phyloP scores from a whole-genome alignment of 1,140 invertebrate species.

The Stegodyphus dumicola region DNA sequence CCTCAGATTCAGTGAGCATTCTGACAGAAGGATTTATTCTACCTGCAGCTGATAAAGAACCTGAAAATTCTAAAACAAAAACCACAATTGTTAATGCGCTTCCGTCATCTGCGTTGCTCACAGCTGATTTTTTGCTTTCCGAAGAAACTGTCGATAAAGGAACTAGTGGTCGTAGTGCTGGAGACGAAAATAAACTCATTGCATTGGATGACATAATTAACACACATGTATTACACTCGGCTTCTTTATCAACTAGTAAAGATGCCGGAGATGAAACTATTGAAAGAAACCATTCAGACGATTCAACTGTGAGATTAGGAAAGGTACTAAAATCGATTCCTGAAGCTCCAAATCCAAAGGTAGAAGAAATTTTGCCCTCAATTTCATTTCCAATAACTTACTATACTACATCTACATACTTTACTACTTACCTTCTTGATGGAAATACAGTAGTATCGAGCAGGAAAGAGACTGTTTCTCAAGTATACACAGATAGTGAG shows the following conservation, averaged over 20 bases:
- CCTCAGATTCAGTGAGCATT: conserved; percentile 60
- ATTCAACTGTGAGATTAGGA: background rate
- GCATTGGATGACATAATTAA: conserved; percentile 2
- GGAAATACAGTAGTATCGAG: conserved; percentile 79
- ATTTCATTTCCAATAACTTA: conserved; percentile 66
- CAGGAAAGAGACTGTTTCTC: conserved; percentile 43
- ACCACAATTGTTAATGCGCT: conserved; percentile 19
- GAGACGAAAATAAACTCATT: conserved; percentile 21
- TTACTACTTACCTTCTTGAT: conserved; percentile 88
- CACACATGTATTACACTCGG: background rate
- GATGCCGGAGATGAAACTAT: background rate
- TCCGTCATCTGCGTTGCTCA: conserved; percentile 45
- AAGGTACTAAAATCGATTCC: conserved; percentile 7
- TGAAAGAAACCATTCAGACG: background rate
- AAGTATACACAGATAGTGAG: conserved; percentile 53
- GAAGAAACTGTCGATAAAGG: background rate
- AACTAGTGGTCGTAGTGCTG: conserved; percentile 28
- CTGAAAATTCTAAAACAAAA: conserved; percentile 2
- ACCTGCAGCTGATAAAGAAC: conserved; percentile 14
- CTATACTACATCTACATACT: conserved; percentile 90
- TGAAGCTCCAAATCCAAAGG: conserved; percentile 6
- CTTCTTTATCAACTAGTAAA: background rate
- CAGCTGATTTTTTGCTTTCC: conserved; percentile 2
- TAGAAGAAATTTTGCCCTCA: conserved; percentile 33
- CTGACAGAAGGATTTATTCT: conserved; percentile 56